Conservation (phyloP, 64 coral and sea anemone genomes). For the Exaiptasia diaphana region DNA sequence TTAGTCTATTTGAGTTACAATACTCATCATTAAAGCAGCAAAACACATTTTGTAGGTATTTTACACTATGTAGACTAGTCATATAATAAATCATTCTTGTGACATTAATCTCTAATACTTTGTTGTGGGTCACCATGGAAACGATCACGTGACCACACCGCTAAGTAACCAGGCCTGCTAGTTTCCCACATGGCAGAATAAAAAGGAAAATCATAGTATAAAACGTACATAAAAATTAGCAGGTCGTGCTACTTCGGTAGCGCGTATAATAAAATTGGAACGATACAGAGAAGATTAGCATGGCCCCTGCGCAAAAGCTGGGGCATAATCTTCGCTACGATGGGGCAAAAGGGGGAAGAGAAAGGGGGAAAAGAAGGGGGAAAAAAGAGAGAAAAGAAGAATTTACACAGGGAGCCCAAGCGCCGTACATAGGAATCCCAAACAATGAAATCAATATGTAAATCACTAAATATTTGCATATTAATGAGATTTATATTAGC, state of each 20-base stretch:
- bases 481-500: background rate
- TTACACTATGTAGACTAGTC: too few species aligned
- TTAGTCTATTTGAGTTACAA: too few species aligned
- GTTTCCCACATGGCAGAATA: too few species aligned
- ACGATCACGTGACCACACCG: too few species aligned
- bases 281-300: constrained; percentile 47
- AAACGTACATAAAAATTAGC: too few species aligned
- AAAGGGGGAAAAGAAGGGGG: background rate
- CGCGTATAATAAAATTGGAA: constrained; percentile 53
- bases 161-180: too few species aligned
- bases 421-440: background rate
- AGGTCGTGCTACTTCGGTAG: constrained; percentile 3
- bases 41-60: too few species aligned
- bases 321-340: constrained; percentile 31
- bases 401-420: background rate
- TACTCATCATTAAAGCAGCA: too few species aligned
- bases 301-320: constrained; percentile 31
- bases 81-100: too few species aligned
- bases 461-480: background rate
- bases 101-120: too few species aligned
- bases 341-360: background rate
- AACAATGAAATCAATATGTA: background rate
- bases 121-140: too few species aligned
- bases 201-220: too few species aligned
- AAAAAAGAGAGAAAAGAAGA: background rate